Base-by-base conservation (phyloP, 2,113 vertebrate species). In the Serilophus lunatus region DNA sequence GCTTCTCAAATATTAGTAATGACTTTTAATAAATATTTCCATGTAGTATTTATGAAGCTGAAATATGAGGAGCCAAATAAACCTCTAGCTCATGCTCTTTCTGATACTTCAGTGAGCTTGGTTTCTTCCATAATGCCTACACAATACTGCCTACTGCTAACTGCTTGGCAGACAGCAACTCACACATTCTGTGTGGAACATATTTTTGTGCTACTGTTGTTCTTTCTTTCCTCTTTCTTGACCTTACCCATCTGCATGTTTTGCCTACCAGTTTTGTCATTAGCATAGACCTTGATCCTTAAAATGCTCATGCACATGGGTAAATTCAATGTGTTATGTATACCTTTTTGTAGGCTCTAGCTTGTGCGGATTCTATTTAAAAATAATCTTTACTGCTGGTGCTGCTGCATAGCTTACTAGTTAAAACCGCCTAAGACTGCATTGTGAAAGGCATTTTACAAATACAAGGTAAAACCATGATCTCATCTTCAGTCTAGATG, bases 191-290 rank as follows among this genome's bases (percentile, higher is more conserved):
- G 93, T 83, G 47, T 47, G 64, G 47, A 95, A 94, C 90, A 93
- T 91, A 94, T 95, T 96, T 95, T 44, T 56, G 47, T 75, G 56
- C 26, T 91, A 13, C 25, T 94, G 76, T 59, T 90, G 75, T 74
- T 85, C 57, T 64, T 92, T 57, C 78, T 40, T 94, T 94, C 78
- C 78, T 88, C 63, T 83, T 93, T 66, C 75, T 86, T 91, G 90
- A 96, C 95, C 95, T 88, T 81, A 90, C 18, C 94, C 94, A 93
- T 95, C 93, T 97, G 94, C 31, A 31, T 97, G 90, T 96, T 97
- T 95, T 95, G 94, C 40, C 96, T 95, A 53, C 53, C 85, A 31
- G 64, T 70, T 85, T 81, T 92, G 35, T 83, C 87, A 94, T 70
- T 90, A 92, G 18, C 68, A 75, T 59, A 82, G 82, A 93, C 68